These are phyloP conservation scores for Thamnophis sirtalis DNA, from an alignment of 2,113 vertebrate species.

Conservation along the genomic window DNA sequence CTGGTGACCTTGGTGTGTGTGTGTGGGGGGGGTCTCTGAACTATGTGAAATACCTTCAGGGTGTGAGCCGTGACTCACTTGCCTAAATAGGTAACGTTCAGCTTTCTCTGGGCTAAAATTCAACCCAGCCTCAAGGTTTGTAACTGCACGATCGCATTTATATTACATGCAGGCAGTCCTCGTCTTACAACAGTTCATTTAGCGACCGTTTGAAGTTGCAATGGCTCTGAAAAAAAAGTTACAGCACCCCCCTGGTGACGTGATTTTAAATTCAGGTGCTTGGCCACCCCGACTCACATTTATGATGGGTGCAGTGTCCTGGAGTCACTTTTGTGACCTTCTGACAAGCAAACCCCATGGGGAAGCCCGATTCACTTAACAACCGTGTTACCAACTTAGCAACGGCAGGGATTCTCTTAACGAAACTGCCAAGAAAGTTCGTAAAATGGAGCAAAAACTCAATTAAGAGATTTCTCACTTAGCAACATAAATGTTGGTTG, in stretches of 20 bases:
- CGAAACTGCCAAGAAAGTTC: neutral
- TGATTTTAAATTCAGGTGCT: too few relatives aligned
- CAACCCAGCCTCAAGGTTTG: neutral
- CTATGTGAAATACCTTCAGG: neutral
- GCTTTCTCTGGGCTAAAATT: constrained; percentile 38
- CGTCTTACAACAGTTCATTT: too few relatives aligned
- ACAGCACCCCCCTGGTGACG: too few relatives aligned
- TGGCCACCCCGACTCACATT: neutral
- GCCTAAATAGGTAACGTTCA: neutral
- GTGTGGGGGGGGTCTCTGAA: too few relatives aligned
- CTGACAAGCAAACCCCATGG: too few relatives aligned
- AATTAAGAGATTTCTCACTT: neutral
- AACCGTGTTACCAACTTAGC: neutral
- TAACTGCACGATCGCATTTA: neutral
- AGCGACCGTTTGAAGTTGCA: too few relatives aligned
- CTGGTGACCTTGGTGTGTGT: neutral
- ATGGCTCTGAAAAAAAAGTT: neutral
- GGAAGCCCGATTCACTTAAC: too few relatives aligned
- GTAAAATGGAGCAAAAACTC: neutral
- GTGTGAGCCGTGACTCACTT: neutral
- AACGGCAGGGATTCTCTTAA: neutral
- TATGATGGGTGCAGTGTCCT: neutral
- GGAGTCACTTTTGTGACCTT: too few relatives aligned
- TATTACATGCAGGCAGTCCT: neutral
- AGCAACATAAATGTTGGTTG: too few relatives aligned